phyloP scores from a whole-genome alignment of 2,888 invertebrate genomes.

The Euzetes globulus region DNA sequence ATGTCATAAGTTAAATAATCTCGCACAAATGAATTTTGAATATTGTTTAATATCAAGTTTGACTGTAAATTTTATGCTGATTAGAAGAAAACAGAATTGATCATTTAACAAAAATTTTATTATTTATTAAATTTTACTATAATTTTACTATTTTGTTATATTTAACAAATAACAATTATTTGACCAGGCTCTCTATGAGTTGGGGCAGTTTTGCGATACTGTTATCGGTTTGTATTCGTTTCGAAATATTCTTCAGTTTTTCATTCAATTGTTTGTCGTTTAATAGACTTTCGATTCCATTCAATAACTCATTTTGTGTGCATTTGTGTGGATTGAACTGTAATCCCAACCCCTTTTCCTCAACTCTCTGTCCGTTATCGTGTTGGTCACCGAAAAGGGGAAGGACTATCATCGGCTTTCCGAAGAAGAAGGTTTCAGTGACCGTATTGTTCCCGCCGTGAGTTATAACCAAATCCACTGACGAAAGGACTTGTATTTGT shows the following conservation, averaged over 20 bases:
- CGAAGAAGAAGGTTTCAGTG: slow-evolving; percentile 20
- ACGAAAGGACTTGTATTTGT: slow-evolving; percentile 27
- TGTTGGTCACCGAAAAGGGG: slow-evolving; percentile 31
- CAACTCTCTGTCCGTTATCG: slow-evolving; percentile 32
- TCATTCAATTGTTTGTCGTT: not conserved
- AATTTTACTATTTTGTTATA: too few species aligned
- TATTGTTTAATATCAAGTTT: too few species aligned
- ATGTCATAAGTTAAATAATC: too few species aligned
- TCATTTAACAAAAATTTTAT: too few species aligned
- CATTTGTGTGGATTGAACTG: not conserved
- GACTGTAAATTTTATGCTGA: too few species aligned
- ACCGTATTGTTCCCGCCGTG: slow-evolving; percentile 35
- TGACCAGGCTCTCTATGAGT: too few species aligned
- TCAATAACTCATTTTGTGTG: not conserved
- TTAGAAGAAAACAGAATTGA: too few species aligned
- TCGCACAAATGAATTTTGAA: too few species aligned
- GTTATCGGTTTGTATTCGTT: too few species aligned
- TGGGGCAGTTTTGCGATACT: too few species aligned
- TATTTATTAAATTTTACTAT: too few species aligned
- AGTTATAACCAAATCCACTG: slow-evolving; percentile 34
- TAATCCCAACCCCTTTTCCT: slow-evolving; percentile 13
- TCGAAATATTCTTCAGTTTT: not conserved
- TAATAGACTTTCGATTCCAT: not conserved
- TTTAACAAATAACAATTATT: too few species aligned
- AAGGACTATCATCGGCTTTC: slow-evolving; percentile 23